phyloP scores from a whole-genome alignment of 2,797 vertebrate genomes.

The Dicrostonyx torquatus region DNA sequence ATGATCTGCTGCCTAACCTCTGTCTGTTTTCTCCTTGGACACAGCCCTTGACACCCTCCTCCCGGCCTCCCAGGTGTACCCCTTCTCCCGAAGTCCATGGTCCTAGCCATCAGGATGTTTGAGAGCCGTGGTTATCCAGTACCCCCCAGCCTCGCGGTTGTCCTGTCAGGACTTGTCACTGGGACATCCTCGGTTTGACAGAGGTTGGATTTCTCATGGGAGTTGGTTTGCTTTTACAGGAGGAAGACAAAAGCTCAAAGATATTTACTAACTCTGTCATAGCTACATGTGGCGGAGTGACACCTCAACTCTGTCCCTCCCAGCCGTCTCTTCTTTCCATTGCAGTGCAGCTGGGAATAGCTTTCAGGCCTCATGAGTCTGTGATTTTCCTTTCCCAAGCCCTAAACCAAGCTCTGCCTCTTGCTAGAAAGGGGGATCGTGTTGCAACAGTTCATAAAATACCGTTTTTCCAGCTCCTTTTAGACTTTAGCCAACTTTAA shows the following conservation, averaged over 20 bases:
- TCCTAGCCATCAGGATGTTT: neutral
- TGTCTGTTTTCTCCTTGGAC: neutral
- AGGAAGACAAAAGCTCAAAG: neutral
- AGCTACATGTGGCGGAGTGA: neutral
- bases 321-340: neutral
- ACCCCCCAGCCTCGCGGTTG: neutral
- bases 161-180: neutral
- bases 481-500: neutral
- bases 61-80: neutral
- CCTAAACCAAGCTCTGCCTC: neutral
- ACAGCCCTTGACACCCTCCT: neutral
- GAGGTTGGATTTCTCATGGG: neutral
- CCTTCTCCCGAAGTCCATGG: neutral
- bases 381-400: neutral
- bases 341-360: neutral
- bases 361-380: neutral
- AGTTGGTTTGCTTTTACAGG: neutral
- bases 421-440: neutral
- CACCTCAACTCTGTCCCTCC: neutral
- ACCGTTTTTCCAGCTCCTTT: neutral
- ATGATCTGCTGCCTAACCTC: neutral
- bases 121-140: neutral
- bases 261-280: neutral
- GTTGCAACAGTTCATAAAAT: neutral
- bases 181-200: neutral